Evolutionary conservation across 2,113 vertebrate genomes (phyloP).

Genomic region (Melanotaenia duboulayi): DNA sequence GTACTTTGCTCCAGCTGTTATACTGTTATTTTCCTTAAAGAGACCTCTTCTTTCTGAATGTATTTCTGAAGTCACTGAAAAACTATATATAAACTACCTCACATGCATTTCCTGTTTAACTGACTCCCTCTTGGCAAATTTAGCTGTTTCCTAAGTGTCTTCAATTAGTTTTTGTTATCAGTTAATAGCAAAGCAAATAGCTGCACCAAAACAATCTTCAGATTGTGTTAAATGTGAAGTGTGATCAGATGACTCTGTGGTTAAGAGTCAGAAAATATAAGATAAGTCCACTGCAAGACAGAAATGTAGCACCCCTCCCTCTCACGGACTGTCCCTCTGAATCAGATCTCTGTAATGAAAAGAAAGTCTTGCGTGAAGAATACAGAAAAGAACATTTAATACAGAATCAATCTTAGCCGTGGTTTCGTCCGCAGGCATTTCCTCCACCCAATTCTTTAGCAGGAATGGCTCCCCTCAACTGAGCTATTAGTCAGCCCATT

Average conservation of each 20-base stretch:
- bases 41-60: no score
- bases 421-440: constrained; percentile 31
- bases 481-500: constrained; percentile 63
- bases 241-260: background rate
- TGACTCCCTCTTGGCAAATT: constrained; percentile 1
- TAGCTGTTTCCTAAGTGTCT: background rate
- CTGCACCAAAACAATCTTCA: background rate
- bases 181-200: background rate
- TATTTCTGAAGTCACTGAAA: background rate
- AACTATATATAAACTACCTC: background rate
- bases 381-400: constrained; percentile 47
- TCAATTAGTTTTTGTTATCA: background rate
- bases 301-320: constrained; percentile 2
- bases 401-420: constrained; percentile 32
- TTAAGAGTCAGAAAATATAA: background rate
- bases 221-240: background rate
- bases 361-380: constrained; percentile 34
- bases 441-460: constrained; percentile 23
- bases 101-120: background rate
- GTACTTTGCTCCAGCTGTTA: no score
- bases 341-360: constrained; percentile 52
- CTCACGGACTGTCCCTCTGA: constrained; percentile 21
- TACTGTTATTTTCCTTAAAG: no score
- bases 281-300: background rate
- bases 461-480: constrained; percentile 47